Conservation (phyloP, 2,888 invertebrate species). For the Ethmia dodecea region DNA sequence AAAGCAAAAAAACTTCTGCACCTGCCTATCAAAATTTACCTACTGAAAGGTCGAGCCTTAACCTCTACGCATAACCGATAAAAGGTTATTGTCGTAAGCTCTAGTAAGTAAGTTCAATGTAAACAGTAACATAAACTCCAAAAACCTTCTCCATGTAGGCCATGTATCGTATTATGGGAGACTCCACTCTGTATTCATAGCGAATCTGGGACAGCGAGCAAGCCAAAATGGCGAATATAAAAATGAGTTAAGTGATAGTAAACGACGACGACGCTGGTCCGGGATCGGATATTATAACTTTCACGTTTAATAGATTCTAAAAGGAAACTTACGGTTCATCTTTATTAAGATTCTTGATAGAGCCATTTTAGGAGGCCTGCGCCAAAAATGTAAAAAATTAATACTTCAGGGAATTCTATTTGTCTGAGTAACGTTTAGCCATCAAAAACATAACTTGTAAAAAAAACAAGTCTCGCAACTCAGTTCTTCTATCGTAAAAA, state of each 20-base stretch:
- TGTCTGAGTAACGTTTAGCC: too few species aligned
- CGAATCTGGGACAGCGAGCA: constrained; percentile 56
- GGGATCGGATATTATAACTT: constrained; percentile 53
- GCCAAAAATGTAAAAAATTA: too few species aligned
- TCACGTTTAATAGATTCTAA: constrained; percentile 50
- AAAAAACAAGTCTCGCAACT: too few species aligned
- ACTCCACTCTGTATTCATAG: constrained; percentile 57
- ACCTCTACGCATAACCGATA: background rate
- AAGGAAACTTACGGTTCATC: constrained; percentile 36
- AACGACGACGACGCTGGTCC: constrained; percentile 40
- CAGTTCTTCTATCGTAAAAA: too few species aligned
- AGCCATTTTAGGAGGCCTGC: too few species aligned
- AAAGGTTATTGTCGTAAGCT: background rate
- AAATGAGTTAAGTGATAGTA: constrained; percentile 71
- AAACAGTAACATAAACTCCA: constrained; percentile 38
- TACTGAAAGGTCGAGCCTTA: too few species aligned
- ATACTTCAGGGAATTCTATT: too few species aligned
- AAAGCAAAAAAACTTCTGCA: too few species aligned
- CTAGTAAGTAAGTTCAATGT: constrained; percentile 25
- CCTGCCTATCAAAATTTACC: too few species aligned
- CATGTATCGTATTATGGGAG: constrained; percentile 54
- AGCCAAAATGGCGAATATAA: constrained; percentile 63
- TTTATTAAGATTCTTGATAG: background rate
- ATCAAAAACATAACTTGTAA: too few species aligned
- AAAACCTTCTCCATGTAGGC: constrained; percentile 44